Evolutionary conservation across 2,113 vertebrate genomes (phyloP), one percentile per base, ranked within the genome.

Genomic region (Stercorarius parasiticus): DNA sequence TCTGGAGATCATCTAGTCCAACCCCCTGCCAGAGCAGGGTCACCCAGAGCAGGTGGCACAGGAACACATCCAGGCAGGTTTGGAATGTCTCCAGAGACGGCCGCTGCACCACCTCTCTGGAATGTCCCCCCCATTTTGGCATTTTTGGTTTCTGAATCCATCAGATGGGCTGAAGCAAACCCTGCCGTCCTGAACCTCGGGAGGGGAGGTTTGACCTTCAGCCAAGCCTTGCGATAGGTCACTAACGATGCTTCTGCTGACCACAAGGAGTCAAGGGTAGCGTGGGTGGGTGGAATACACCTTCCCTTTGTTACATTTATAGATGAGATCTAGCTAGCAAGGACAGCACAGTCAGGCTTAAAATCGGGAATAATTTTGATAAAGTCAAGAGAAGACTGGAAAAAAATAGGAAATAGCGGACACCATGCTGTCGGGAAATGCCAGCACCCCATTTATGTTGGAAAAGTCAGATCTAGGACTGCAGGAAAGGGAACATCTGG

Each of bases 371-470:
- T 23, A 43, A 80, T 69, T 69, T 61, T 42, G 13, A 43, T 47
- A 7, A 56, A 69, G 18, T 52, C 15, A 69, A 50, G n/a, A 88
- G 86, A 64, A 18, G 0, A 10, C 17, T n/a, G 26, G 34, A 10
- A 90, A 78, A 77, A 58, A 82, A 10, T 1, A 40, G 15, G 15
- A 49, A 12, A 15, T 10, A 56, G 43, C 7, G 17, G 65, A 53
- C 4, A 23, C 12, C 3, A 6, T 64, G 64, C 45, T 66, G 14
- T 43, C 53, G 38, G 21, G 34, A 84, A 78, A 70, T 25, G 17
- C 0, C 1, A 83, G 9, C 2, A 1, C 13, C 76, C 21, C 19
- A 9, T 6, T 76, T 74, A 7, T 0, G 2, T 32, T 58, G n/a
- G 23, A 80, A 92, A 19, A 74, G 21, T 78, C 40, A 49, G n/a